Conservation (phyloP, 2,113 vertebrate genomes). For the Megaleporinus macrocephalus region DNA sequence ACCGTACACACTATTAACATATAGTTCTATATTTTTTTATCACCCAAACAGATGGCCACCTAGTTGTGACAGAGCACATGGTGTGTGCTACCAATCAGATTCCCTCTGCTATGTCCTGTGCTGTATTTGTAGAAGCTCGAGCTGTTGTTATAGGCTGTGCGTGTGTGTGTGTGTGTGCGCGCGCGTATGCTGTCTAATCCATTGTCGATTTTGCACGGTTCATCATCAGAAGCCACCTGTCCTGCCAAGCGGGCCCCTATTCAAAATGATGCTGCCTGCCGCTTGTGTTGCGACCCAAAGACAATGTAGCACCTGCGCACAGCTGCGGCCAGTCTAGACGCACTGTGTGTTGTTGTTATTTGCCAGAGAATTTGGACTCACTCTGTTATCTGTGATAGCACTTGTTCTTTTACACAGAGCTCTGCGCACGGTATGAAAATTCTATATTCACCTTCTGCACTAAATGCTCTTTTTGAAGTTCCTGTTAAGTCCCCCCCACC, state of each 20-base stretch:
- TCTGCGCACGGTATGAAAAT: no score
- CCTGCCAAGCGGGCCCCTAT: neutral
- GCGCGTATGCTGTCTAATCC: neutral
- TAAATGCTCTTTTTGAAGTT: no score
- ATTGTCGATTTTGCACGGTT: neutral
- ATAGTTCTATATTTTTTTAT: neutral
- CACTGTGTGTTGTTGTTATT: neutral
- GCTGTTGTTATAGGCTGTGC: neutral
- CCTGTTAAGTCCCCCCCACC: no score
- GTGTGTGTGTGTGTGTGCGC: neutral
- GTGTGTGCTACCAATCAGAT: neutral
- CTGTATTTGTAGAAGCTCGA: neutral
- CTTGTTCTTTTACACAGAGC: no score
- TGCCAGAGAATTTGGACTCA: neutral
- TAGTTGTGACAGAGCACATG: neutral
- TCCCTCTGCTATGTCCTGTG: neutral
- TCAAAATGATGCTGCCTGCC: neutral
- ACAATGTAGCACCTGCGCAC: constrained; percentile 7
- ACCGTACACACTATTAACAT: neutral
- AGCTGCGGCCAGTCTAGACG: neutral
- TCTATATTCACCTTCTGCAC: no score
- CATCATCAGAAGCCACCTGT: neutral
- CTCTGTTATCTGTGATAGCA: neutral
- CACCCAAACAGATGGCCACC: neutral
- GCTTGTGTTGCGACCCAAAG: neutral